phyloP scores from a whole-genome alignment of 2,797 vertebrate species.

The Gymnothorax javanicus region DNA sequence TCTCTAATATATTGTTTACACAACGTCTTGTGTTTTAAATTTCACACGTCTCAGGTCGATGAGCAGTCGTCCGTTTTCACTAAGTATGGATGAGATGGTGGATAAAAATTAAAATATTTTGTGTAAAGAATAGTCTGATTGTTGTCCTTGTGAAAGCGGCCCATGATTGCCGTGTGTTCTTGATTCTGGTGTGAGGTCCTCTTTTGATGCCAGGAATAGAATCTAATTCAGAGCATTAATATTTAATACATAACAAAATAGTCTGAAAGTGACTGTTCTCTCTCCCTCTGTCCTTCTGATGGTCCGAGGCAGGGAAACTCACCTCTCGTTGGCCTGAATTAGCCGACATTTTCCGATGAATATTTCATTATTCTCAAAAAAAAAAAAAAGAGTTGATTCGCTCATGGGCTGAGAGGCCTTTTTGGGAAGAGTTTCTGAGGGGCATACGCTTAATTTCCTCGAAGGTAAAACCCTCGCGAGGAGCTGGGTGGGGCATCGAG shows the following conservation, averaged over 20 bases:
- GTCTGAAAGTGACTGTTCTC: slow-evolving; percentile 49
- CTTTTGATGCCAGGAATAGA: slow-evolving; percentile 57
- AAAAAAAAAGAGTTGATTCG: slow-evolving; percentile 31
- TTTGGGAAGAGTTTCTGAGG: slow-evolving; percentile 18
- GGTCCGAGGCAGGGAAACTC: slow-evolving; percentile 55
- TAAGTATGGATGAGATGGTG: background rate
- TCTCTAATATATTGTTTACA: background rate
- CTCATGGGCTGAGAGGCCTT: slow-evolving; percentile 34
- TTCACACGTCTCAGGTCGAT: background rate
- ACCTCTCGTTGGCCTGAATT: slow-evolving; percentile 59
- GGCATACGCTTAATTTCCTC: background rate
- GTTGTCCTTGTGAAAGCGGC: background rate
- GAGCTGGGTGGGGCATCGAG: too few species aligned
- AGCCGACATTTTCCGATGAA: slow-evolving; percentile 61
- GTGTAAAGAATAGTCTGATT: background rate
- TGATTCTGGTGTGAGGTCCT: slow-evolving; percentile 50
- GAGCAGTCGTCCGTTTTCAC: background rate
- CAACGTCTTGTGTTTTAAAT: background rate
- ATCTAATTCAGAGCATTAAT: slow-evolving; percentile 70
- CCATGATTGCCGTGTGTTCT: slow-evolving; percentile 32
- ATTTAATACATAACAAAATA: slow-evolving; percentile 69
- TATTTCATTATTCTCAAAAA: slow-evolving; percentile 57
- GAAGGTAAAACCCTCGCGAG: background rate
- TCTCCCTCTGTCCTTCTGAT: slow-evolving; percentile 40
- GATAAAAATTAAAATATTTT: background rate